These are phyloP conservation scores for cat (Felis catus) DNA, from an alignment of 2,113 vertebrate species.

Conservation along the genomic window DNA sequence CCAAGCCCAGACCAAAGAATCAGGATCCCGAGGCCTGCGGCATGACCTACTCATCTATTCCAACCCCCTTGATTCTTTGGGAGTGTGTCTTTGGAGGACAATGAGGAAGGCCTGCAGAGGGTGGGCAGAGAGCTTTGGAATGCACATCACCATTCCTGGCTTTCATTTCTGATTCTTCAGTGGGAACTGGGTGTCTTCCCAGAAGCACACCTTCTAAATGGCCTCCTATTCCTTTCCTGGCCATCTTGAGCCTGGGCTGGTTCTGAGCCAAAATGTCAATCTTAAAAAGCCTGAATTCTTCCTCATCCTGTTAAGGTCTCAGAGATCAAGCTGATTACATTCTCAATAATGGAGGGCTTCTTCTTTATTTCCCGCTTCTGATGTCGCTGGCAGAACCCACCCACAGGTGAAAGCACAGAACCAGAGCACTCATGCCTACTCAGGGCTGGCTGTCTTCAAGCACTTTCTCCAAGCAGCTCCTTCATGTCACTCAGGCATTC, in stretches of 20 bases:
- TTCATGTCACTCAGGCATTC: not conserved
- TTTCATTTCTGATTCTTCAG: not conserved
- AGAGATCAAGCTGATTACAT: not conserved
- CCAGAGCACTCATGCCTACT: too few relatives aligned
- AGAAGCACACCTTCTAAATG: not conserved
- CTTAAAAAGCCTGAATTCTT: not conserved
- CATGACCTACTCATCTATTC: not conserved
- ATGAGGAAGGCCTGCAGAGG: not conserved
- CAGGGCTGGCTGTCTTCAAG: rapidly evolving
- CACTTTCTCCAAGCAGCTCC: not conserved
- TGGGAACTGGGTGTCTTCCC: not conserved
- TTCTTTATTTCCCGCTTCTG: not conserved
- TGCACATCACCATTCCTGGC: not conserved
- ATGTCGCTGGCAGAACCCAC: not conserved
- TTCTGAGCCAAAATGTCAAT: not conserved
- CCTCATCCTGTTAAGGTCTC: not conserved
- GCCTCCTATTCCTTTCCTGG: not conserved
- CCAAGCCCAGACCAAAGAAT: not conserved
- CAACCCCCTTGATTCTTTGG: not conserved
- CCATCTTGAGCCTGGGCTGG: not conserved
- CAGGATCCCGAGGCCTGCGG: not conserved
- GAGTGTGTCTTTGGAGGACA: not conserved
- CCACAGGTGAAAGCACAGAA: not conserved
- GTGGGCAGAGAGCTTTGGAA: not conserved
- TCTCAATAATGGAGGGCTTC: not conserved